phyloP scores from a whole-genome alignment of 2,888 invertebrate species.

The Gerris lacustris region DNA sequence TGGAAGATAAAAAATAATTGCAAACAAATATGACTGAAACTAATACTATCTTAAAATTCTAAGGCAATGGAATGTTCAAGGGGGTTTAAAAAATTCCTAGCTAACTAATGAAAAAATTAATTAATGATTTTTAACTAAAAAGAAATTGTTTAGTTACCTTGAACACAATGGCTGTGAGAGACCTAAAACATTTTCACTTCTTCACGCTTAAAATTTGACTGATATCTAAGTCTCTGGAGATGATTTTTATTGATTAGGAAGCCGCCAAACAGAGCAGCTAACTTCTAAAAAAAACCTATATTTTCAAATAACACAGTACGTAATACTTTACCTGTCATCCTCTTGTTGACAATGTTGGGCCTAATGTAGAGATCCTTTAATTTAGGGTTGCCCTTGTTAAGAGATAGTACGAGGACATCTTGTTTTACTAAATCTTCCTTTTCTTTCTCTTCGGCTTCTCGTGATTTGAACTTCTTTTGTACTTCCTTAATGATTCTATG shows the following conservation, averaged over 20 bases:
- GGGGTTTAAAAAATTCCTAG: too few species aligned
- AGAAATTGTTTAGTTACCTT: conserved; percentile 1
- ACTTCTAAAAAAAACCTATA: not conserved
- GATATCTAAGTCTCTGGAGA: too few species aligned
- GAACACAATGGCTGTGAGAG: conserved; percentile 6
- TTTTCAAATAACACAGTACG: not conserved
- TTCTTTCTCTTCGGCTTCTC: conserved; percentile 96
- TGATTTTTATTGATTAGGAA: too few species aligned
- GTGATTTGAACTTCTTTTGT: conserved; percentile 94
- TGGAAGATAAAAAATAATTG: too few species aligned
- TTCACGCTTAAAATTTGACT: too few species aligned
- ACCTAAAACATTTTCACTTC: too few species aligned
- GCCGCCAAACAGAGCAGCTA: too few species aligned
- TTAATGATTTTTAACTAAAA: not conserved
- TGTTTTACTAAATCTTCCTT: conserved; percentile 98
- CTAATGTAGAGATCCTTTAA: conserved; percentile 94
- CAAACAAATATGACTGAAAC: too few species aligned
- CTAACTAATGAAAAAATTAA: too few species aligned
- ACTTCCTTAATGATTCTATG: conserved; percentile 97
- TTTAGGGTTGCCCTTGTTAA: conserved; percentile 95
- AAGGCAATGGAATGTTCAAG: too few species aligned
- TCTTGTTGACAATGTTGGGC: conserved; percentile 94
- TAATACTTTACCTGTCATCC: conserved; percentile 60
- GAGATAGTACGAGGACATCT: conserved; percentile 83
- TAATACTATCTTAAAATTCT: too few species aligned